A percentile compares a stretch with the other conserved stretches of the same genome.
These are phyloP conservation scores for Uloborus plumipes DNA, from an alignment of 2,888 invertebrate genomes.

Conservation along the genomic window DNA sequence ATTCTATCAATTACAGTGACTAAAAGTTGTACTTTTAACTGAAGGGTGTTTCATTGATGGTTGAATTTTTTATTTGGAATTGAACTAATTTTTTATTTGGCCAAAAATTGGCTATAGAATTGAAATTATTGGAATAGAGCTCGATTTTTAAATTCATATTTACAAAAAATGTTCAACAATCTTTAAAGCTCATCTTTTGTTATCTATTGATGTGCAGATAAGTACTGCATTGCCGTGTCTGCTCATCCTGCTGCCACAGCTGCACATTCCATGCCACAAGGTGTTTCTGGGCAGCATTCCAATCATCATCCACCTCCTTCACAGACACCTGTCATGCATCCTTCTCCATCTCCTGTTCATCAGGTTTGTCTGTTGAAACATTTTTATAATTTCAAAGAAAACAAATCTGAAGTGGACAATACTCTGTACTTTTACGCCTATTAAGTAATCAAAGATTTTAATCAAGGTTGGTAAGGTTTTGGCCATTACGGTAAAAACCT, in stretches of 20 bases:
- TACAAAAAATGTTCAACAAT: background rate
- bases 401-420: too few species aligned
- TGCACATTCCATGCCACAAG: conserved; percentile 19
- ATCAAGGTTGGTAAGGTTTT: too few species aligned
- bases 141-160: background rate
- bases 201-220: background rate
- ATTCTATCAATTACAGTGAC: too few species aligned
- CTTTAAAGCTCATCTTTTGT: background rate
- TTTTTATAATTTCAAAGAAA: too few species aligned
- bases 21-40: too few species aligned
- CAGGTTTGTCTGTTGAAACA: background rate
- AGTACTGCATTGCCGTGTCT: conserved; percentile 35
- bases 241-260: conserved; percentile 28
- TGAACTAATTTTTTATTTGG: background rate
- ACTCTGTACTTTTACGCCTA: too few species aligned
- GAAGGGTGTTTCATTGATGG: too few species aligned
- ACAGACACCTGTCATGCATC: conserved; percentile 51
- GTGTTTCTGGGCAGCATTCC: conserved; percentile 21
- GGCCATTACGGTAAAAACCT: too few species aligned
- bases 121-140: background rate
- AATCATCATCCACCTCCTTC: conserved; percentile 45
- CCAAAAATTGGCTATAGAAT: background rate
- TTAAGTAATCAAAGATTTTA: too few species aligned
- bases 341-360: conserved; percentile 52
- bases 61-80: too few species aligned